Conservation (phyloP, 2,888 invertebrate species). For the Caenorhabditis panamensis region DNA sequence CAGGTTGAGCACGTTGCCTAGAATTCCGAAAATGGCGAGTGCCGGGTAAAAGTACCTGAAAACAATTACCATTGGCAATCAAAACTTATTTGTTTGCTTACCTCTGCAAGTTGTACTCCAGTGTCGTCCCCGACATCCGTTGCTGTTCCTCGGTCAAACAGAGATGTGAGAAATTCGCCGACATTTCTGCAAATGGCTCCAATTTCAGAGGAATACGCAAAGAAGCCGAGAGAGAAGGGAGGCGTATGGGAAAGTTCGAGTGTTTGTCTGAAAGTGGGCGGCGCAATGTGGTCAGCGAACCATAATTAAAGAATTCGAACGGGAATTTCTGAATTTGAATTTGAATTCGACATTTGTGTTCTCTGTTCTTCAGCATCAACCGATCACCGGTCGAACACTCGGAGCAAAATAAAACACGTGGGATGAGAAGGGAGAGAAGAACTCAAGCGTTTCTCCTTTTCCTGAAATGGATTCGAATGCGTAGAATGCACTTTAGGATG, state of each 20-base stretch:
- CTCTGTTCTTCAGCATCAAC: slow-evolving; percentile 6
- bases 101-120: slow-evolving; percentile 73
- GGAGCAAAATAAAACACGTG: not conserved
- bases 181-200: slow-evolving; percentile 38
- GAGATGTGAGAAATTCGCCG: slow-evolving; percentile 71
- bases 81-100: slow-evolving; percentile 6
- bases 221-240: slow-evolving; percentile 9
- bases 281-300: slow-evolving; percentile 32
- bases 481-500: no score
- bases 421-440: no score
- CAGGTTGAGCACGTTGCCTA: slow-evolving; percentile 78
- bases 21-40: slow-evolving; percentile 78
- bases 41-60: slow-evolving; percentile 79
- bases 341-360: slow-evolving; percentile 11
- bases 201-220: slow-evolving; percentile 25
- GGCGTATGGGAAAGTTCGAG: slow-evolving; percentile 33
- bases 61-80: no score
- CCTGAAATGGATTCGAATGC: no score
- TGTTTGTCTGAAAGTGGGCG: slow-evolving; percentile 55
- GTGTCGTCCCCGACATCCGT: slow-evolving; percentile 73
- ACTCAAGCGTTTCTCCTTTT: no score
- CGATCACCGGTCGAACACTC: no score
- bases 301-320: slow-evolving; percentile 52
- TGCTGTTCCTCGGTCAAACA: slow-evolving; percentile 75
- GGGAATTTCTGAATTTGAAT: no score